Percentiles rank a stretch among this genome's conserved stretches.
Evolutionary conservation across 2,888 invertebrate genomes (phyloP).

Genomic region (Mayetiola destructor): DNA sequence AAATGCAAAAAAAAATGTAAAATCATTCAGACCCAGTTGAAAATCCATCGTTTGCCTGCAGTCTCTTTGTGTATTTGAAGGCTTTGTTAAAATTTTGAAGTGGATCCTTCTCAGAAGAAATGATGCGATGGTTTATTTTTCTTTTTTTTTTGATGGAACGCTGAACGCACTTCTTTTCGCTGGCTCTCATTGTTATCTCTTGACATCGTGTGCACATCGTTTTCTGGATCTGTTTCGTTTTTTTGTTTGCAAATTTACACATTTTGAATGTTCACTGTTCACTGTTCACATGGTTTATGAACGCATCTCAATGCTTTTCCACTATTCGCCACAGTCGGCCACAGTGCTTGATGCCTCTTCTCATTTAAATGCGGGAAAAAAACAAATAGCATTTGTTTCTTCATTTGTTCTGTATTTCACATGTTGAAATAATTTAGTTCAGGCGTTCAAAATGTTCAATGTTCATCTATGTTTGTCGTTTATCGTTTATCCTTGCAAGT

Average conservation of each 20-base stretch:
- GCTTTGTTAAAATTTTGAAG: background rate
- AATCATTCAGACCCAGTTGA: background rate
- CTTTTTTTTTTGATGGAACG: background rate
- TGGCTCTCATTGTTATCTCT: background rate
- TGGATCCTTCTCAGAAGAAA: conserved; percentile 13
- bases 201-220: background rate
- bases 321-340: too few species aligned
- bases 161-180: background rate
- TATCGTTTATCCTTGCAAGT: background rate
- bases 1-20: background rate
- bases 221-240: background rate
- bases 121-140: conserved; percentile 12
- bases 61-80: background rate
- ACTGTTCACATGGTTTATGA: background rate
- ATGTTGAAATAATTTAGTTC: conserved; percentile 2
- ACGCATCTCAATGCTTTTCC: background rate
- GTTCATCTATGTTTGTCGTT: background rate
- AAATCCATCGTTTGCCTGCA: background rate
- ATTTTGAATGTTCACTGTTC: background rate
- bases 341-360: background rate
- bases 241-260: background rate
- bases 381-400: conserved; percentile 2
- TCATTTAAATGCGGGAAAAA: background rate
- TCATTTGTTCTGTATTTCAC: conserved; percentile 6
- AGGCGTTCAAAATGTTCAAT: background rate